Conservation (phyloP, 1,140 invertebrate genomes). For the Listronotus bonariensis region DNA sequence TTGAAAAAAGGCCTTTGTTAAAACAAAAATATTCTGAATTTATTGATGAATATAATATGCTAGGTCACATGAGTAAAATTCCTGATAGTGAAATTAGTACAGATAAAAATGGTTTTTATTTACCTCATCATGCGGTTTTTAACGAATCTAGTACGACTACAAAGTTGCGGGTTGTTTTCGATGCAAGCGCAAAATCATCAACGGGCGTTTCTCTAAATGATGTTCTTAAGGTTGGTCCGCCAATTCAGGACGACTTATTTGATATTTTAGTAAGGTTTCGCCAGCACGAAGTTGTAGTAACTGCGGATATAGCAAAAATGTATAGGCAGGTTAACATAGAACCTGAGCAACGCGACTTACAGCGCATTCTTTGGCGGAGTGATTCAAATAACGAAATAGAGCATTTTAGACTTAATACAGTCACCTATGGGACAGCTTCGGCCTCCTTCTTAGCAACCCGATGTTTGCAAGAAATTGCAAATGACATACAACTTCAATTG, state of each 20-base stretch:
- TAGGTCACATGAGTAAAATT: conserved; percentile 50
- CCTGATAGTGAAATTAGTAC: conserved; percentile 8
- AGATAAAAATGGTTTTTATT: conserved; percentile 6
- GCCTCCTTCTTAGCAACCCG: conserved; percentile 48
- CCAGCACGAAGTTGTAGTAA: conserved; percentile 41
- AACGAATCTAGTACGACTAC: no score
- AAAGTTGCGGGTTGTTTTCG: no score
- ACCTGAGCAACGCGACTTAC: conserved; percentile 42
- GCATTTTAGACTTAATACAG: conserved; percentile 47
- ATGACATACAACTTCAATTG: conserved; percentile 21
- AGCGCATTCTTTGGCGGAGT: conserved; percentile 54
- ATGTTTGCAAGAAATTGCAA: conserved; percentile 33
- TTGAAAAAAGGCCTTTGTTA: no score
- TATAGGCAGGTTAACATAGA: conserved; percentile 52
- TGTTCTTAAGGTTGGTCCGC: conserved; percentile 39
- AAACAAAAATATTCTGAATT: conserved; percentile 49
- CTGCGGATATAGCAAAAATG: conserved; percentile 54
- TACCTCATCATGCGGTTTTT: conserved; percentile 54
- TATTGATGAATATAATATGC: conserved; percentile 50
- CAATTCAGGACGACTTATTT: conserved; percentile 46
- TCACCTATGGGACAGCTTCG: conserved; percentile 52
- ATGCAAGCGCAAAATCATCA: no score
- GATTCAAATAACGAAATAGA: conserved; percentile 33
- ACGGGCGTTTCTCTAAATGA: no score
- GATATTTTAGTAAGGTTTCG: conserved; percentile 48